A percentile compares a stretch with the other conserved stretches of the same genome.
These are phyloP conservation scores for Bombus terrestris DNA, from an alignment of 1,140 invertebrate species.

Conservation along the genomic window DNA sequence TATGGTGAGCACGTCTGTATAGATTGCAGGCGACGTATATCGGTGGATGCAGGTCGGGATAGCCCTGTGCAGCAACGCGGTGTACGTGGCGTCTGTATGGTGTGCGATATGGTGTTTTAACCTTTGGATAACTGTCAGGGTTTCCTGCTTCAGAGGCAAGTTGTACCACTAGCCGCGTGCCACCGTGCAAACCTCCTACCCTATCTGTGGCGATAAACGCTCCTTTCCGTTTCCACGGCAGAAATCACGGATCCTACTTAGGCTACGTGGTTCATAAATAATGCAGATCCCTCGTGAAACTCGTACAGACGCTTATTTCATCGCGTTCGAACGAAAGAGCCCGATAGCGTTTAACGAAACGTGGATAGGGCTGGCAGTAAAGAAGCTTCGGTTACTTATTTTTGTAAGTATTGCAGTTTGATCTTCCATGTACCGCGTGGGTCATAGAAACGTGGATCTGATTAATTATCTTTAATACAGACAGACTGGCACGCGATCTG, in stretches of 20 bases:
- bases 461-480: no score
- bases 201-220: constrained; percentile 74
- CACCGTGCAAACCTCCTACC: constrained; percentile 67
- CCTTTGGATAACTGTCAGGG: constrained; percentile 61
- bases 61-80: background rate
- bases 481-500: no score
- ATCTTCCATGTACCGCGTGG: no score
- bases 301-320: background rate
- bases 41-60: constrained; percentile 7
- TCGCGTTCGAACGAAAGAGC: background rate
- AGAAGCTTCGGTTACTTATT: background rate
- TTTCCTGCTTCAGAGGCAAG: constrained; percentile 62
- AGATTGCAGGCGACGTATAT: constrained; percentile 23
- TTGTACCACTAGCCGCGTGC: constrained; percentile 58
- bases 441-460: no score
- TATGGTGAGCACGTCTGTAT: constrained; percentile 51
- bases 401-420: fast-evolving
- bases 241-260: constrained; percentile 78
- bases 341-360: background rate
- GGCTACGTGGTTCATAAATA: constrained; percentile 78
- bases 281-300: constrained; percentile 57
- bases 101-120: constrained; percentile 73
- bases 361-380: background rate
- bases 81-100: constrained; percentile 55
- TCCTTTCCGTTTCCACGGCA: constrained; percentile 62